These are phyloP conservation scores for Lepisosteus osseus DNA, from an alignment of 2,113 vertebrate genomes.

Conservation along the genomic window DNA sequence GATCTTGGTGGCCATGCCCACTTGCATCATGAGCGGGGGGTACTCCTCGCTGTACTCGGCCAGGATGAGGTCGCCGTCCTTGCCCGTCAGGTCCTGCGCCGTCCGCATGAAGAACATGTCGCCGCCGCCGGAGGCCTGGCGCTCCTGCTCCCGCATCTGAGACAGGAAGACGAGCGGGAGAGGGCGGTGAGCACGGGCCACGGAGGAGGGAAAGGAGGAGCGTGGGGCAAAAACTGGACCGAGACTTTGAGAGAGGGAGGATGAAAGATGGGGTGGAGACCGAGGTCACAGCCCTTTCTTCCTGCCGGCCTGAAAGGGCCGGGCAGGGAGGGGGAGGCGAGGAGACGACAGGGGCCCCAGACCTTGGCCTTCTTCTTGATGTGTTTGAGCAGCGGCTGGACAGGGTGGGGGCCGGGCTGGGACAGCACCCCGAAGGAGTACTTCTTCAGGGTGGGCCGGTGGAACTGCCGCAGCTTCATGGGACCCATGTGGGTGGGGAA, in stretches of 20 bases:
- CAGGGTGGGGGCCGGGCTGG: conserved; percentile 86
- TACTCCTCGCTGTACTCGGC: conserved; percentile 97
- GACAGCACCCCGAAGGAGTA: conserved; percentile 93
- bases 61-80: conserved; percentile 94
- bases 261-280: too few species aligned
- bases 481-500: conserved; percentile 98
- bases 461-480: conserved; percentile 92
- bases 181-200: background rate
- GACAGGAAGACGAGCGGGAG: conserved; percentile 1
- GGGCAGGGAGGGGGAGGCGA: background rate
- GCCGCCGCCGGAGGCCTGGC: conserved; percentile 93
- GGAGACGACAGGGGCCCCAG: background rate
- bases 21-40: conserved; percentile 92
- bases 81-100: conserved; percentile 90
- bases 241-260: background rate
- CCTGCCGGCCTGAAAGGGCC: background rate
- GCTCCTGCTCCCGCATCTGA: conserved; percentile 95
- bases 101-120: conserved; percentile 99
- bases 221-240: background rate
- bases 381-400: conserved; percentile 90
- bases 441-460: conserved; percentile 88
- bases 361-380: conserved; percentile 99
- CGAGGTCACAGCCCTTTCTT: too few species aligned
- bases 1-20: conserved; percentile 97
- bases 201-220: background rate